Conservation (phyloP, 2,113 vertebrate genomes). For the Pterophyllum scalare region DNA sequence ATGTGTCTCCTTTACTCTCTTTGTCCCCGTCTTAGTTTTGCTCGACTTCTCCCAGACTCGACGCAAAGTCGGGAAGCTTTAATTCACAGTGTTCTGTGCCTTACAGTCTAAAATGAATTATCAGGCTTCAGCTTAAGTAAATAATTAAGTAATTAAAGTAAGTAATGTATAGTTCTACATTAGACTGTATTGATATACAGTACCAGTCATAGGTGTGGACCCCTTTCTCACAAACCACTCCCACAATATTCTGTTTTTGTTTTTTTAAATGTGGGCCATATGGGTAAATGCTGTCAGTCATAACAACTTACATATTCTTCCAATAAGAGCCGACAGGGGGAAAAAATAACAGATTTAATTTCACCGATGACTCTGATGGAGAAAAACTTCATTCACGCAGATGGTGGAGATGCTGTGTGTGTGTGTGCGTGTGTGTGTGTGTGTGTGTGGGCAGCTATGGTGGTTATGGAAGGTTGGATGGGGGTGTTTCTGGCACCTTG, state of each 20-base stretch:
- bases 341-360: constrained; percentile 21
- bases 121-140: constrained; percentile 1
- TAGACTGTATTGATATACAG: too few relatives aligned
- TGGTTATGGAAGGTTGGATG: background rate
- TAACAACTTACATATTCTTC: background rate
- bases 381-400: background rate
- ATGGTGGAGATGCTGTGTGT: constrained; percentile 5
- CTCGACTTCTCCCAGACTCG: background rate
- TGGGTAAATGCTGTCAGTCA: background rate
- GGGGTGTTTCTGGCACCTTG: constrained; percentile 40
- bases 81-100: background rate
- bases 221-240: too few relatives aligned
- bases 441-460: constrained; percentile 20
- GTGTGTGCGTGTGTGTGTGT: constrained; percentile 9
- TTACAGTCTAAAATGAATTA: constrained; percentile 30
- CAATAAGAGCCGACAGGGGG: background rate
- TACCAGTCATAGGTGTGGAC: too few relatives aligned
- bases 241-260: background rate
- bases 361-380: constrained; percentile 1
- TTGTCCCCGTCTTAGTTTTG: background rate
- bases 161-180: too few relatives aligned
- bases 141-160: too few relatives aligned
- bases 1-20: constrained; percentile 22
- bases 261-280: too few relatives aligned
- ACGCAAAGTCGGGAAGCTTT: constrained; percentile 7